A percentile compares a stretch with the other conserved stretches of the same genome.
Evolutionary conservation across 2,797 vertebrate genomes (phyloP).

Genomic region (Cyprinodon diabolis): DNA sequence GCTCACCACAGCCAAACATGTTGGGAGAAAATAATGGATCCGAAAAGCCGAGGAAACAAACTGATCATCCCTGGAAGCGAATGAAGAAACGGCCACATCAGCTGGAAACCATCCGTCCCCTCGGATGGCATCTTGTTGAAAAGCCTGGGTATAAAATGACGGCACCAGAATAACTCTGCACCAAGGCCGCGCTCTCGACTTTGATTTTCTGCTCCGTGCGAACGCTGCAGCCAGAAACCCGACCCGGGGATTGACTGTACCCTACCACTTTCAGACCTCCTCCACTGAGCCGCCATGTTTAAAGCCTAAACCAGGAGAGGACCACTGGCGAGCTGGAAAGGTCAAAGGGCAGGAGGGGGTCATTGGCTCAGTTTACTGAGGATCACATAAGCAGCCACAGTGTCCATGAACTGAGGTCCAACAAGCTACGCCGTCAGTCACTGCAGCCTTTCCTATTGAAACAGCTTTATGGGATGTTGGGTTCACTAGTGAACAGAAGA

Average conservation of each 20-base stretch:
- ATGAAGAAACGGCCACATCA: neutral
- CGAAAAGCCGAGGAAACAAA: neutral
- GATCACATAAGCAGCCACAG: slow-evolving; percentile 31
- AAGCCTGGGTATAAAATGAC: neutral
- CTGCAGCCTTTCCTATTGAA: neutral
- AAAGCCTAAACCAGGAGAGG: slow-evolving; percentile 17
- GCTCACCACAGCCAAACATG: neutral
- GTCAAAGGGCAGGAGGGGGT: slow-evolving; percentile 56
- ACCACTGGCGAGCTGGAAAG: slow-evolving; percentile 46
- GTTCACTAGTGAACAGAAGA: slow-evolving; percentile 9
- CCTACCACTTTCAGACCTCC: slow-evolving; percentile 42
- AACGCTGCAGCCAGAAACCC: slow-evolving; percentile 56
- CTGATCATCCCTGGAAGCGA: neutral
- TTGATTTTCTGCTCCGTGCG: neutral
- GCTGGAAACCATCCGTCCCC: neutral
- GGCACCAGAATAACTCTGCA: slow-evolving; percentile 4
- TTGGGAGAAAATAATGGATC: neutral
- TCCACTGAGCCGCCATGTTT: slow-evolving; percentile 52
- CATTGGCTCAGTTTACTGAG: slow-evolving; percentile 22
- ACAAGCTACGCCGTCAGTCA: neutral
- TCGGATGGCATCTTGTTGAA: slow-evolving; percentile 6
- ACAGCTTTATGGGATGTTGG: neutral
- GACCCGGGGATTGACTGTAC: slow-evolving; percentile 59
- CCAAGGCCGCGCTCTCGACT: neutral
- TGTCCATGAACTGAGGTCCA: neutral